A percentile compares a stretch with the other conserved stretches of the same genome.
Evolutionary conservation across 2,888 invertebrate genomes (phyloP).

Genomic region (Lasius fuliginosus): DNA sequence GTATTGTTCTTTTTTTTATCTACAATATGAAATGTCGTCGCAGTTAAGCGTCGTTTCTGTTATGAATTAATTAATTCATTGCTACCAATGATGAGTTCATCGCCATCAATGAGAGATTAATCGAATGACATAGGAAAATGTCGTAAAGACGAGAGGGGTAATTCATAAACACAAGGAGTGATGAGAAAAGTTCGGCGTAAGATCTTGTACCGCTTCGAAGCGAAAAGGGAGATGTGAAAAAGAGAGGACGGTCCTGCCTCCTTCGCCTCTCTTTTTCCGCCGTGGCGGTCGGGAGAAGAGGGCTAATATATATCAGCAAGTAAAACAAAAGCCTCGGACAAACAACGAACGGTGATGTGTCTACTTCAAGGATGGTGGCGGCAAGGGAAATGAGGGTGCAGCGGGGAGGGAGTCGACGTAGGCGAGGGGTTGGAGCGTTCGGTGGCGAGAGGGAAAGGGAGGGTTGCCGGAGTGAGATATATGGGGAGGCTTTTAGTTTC

Average conservation of each 20-base stretch:
- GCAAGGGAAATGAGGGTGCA: slow-evolving; percentile 74
- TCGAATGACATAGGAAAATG: no score
- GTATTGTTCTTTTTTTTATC: not conserved
- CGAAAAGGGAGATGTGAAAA: slow-evolving; percentile 54
- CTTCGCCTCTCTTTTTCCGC: slow-evolving; percentile 52
- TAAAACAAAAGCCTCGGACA: slow-evolving; percentile 84
- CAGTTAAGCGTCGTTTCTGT: not conserved
- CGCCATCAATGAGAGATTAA: not conserved
- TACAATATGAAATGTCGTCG: not conserved
- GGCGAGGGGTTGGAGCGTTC: slow-evolving; percentile 55
- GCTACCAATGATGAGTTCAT: not conserved
- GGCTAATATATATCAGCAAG: slow-evolving; percentile 83
- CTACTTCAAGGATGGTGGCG: slow-evolving; percentile 81
- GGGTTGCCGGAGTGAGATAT: slow-evolving; percentile 83
- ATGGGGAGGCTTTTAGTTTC: slow-evolving; percentile 86
- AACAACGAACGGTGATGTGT: slow-evolving; percentile 84
- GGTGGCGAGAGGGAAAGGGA: slow-evolving; percentile 73
- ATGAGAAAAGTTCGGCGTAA: slow-evolving; percentile 49
- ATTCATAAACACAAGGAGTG: slow-evolving; percentile 31
- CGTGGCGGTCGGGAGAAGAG: slow-evolving; percentile 64
- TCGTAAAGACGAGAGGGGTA: not conserved
- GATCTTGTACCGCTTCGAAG: slow-evolving; percentile 32
- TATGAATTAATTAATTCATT: not conserved
- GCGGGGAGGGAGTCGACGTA: slow-evolving; percentile 40
- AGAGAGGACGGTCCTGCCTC: slow-evolving; percentile 43